phyloP scores from a whole-genome alignment of 2,113 vertebrate species.

The Notothenia rossii region DNA sequence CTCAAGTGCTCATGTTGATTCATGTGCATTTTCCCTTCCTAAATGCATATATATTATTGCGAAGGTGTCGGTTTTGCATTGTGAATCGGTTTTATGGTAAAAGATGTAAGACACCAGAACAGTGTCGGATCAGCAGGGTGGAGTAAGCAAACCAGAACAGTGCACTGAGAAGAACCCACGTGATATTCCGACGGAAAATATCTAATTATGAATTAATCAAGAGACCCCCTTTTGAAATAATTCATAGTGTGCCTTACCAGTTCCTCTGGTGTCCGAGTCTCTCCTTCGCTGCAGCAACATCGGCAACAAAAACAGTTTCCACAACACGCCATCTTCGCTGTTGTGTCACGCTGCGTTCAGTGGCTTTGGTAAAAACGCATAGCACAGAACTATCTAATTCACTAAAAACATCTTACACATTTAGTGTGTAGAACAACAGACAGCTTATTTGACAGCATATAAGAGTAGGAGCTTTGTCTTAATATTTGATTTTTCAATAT shows the following conservation, averaged over 20 bases:
- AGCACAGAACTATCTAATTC: not conserved
- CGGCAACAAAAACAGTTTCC: conserved; percentile 71
- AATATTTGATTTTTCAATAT: not conserved
- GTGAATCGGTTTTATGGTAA: not conserved
- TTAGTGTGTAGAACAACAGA: rapidly evolving
- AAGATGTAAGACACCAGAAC: not conserved
- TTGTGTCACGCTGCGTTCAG: conserved; percentile 54
- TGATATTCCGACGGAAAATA: no score
- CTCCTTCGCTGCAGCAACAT: conserved; percentile 72
- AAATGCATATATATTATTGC: no score
- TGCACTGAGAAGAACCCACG: not conserved
- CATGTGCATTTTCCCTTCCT: no score
- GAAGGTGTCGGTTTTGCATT: rapidly evolving
- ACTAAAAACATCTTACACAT: not conserved
- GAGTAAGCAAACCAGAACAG: conserved; percentile 9
- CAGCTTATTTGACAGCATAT: not conserved
- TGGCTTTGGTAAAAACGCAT: not conserved
- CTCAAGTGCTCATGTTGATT: no score
- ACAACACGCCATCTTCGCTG: conserved; percentile 78
- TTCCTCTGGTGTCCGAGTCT: conserved; percentile 74
- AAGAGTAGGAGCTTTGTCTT: not conserved
- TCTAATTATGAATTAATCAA: not conserved
- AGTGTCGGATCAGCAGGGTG: conserved; percentile 20
- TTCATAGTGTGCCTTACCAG: conserved; percentile 56
- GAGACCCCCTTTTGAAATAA: rapidly evolving